Conservation (phyloP, 2,888 invertebrate species). For the Tipula confusa region DNA sequence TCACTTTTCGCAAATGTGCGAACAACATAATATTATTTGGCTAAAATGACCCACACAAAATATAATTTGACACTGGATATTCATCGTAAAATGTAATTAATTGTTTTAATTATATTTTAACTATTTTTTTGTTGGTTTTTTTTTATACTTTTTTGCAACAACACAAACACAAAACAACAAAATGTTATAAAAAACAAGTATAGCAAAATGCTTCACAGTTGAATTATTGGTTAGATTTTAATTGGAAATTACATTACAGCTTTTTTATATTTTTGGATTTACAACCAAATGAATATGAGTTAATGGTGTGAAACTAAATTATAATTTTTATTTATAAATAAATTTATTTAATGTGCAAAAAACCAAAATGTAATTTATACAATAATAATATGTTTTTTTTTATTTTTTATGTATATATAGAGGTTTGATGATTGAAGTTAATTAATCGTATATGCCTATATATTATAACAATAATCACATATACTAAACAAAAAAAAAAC, state of each 20-base stretch:
- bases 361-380: slow-evolving; percentile 5
- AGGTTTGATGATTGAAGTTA: slow-evolving; percentile 20
- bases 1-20: too few species aligned
- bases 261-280: background rate
- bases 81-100: background rate
- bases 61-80: background rate
- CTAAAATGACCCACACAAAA: too few species aligned
- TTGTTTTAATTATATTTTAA: background rate
- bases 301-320: slow-evolving; percentile 25
- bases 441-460: background rate
- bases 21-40: too few species aligned
- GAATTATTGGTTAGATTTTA: slow-evolving; percentile 25
- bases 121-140: background rate
- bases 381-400: background rate
- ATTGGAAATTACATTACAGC: background rate
- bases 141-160: background rate
- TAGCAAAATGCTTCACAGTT: background rate
- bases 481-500: background rate
- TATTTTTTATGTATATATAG: background rate
- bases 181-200: background rate
- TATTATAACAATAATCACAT: background rate
- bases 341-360: slow-evolving; percentile 3
- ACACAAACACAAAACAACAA: background rate
- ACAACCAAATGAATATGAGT: slow-evolving; percentile 1
- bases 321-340: slow-evolving; percentile 20